A percentile compares a stretch with the other conserved stretches of the same genome.
Conservation (phyloP, 1,140 invertebrate genomes). For the Tigriopus japonicus region DNA sequence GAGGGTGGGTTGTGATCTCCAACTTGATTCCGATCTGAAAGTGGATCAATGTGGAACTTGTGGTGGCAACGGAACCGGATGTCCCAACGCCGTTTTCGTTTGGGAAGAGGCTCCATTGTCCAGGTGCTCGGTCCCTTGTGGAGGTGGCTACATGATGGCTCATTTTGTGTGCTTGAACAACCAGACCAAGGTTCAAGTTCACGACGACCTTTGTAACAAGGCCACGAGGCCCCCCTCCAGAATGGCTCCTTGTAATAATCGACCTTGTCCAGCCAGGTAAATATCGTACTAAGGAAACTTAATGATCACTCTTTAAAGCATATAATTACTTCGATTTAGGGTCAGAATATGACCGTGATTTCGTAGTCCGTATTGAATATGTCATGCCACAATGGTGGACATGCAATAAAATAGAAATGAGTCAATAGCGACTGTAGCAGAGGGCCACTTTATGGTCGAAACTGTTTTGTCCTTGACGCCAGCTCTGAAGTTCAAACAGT, state of each 20-base stretch:
- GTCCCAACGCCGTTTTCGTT: conserved; percentile 51
- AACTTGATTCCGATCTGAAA: conserved; percentile 58
- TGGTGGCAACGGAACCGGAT: conserved; percentile 65
- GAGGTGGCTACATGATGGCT: conserved; percentile 39
- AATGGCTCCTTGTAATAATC: conserved; percentile 57
- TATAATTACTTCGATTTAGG: no score
- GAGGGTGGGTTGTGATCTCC: conserved; percentile 73
- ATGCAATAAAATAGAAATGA: no score
- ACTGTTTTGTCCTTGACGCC: no score
- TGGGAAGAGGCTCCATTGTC: conserved; percentile 59
- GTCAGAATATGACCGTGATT: no score
- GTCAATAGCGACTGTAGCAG: no score
- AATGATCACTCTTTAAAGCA: no score
- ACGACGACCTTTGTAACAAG: conserved; percentile 16
- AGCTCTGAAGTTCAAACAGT: no score
- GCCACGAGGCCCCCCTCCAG: conserved; percentile 40
- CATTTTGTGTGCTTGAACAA: conserved; percentile 16
- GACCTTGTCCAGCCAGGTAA: conserved; percentile 69
- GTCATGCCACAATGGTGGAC: no score
- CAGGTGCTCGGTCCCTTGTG: conserved; percentile 68
- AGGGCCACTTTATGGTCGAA: no score
- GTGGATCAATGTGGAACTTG: conserved; percentile 74
- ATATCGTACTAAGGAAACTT: conserved; percentile 20
- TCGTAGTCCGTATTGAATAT: no score
- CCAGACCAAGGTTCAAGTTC: conserved; percentile 9